Percentiles rank a stretch among this genome's conserved stretches.
Conservation (phyloP, 2,888 invertebrate genomes). For the Aphidius colemani region DNA sequence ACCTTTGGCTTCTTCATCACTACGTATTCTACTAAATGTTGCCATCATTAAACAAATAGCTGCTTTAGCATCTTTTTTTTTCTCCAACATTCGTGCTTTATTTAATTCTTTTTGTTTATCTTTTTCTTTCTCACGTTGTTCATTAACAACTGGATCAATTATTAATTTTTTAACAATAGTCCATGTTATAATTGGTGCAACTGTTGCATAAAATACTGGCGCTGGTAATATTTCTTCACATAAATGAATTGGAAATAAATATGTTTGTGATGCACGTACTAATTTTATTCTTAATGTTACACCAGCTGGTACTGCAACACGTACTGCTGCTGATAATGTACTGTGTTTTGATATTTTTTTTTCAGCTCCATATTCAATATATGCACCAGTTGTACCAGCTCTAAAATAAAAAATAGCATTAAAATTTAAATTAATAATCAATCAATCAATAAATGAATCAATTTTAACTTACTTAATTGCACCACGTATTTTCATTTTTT, state of each 20-base stretch:
- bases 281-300: constrained; percentile 87
- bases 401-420: constrained; percentile 57
- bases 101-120: constrained; percentile 83
- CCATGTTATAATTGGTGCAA: constrained; percentile 84
- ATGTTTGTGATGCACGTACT: constrained; percentile 84
- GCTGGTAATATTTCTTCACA: constrained; percentile 89
- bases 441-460: no score
- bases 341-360: constrained; percentile 92
- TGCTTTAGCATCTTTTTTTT: constrained; percentile 81
- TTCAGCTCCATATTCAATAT: constrained; percentile 89
- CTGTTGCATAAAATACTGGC: constrained; percentile 90
- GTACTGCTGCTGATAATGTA: constrained; percentile 81
- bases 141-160: constrained; percentile 81
- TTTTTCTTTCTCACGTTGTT: constrained; percentile 78
- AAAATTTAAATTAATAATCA: no score
- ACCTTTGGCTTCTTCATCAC: constrained; percentile 79
- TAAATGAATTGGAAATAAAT: constrained; percentile 86
- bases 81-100: constrained; percentile 75
- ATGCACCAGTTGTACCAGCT: constrained; percentile 83
- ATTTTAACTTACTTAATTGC: constrained; percentile 74
- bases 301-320: constrained; percentile 84
- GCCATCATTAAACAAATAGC: constrained; percentile 91
- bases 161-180: constrained; percentile 81
- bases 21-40: constrained; percentile 80
- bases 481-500: constrained; percentile 77